Percentiles rank a stretch among this genome's conserved stretches.
Conservation (phyloP, 37 sponge, comb jelly and placozoan genomes). For the Hormiphora californensis region DNA sequence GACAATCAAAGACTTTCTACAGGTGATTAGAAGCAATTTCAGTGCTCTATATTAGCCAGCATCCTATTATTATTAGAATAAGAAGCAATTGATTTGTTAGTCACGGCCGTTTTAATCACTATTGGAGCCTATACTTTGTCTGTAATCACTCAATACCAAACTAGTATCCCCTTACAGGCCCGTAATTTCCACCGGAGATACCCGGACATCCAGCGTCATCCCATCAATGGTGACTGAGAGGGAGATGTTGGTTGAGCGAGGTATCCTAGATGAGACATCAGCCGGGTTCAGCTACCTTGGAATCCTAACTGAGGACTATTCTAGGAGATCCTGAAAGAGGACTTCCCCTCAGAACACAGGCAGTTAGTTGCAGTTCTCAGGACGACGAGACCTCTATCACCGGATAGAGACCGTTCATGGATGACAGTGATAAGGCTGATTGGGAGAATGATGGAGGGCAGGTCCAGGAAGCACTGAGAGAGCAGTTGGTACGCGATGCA, state of each 20-base stretch:
- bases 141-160: too few relatives aligned
- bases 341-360: slow-evolving; percentile 15
- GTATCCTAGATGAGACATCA: background rate
- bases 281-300: slow-evolving; percentile 22
- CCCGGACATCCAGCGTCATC: slow-evolving; percentile 40
- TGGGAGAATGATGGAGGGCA: background rate
- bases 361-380: background rate
- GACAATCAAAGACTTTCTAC: slow-evolving; percentile 78
- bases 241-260: background rate
- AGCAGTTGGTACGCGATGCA: background rate
- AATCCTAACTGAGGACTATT: background rate
- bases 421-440: slow-evolving; percentile 9
- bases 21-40: too few relatives aligned
- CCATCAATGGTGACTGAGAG: slow-evolving; percentile 9
- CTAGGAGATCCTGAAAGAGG: slow-evolving; percentile 8
- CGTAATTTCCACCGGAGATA: slow-evolving; percentile 45
- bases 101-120: too few relatives aligned
- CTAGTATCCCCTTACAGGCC: too few relatives aligned
- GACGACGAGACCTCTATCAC: background rate
- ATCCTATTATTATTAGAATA: too few relatives aligned
- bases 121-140: too few relatives aligned
- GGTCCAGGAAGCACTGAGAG: background rate
- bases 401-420: background rate
- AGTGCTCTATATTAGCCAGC: too few relatives aligned
- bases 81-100: too few relatives aligned